Base-by-base conservation (phyloP, 2,113 vertebrate genomes). In the Azemiops feae region DNA sequence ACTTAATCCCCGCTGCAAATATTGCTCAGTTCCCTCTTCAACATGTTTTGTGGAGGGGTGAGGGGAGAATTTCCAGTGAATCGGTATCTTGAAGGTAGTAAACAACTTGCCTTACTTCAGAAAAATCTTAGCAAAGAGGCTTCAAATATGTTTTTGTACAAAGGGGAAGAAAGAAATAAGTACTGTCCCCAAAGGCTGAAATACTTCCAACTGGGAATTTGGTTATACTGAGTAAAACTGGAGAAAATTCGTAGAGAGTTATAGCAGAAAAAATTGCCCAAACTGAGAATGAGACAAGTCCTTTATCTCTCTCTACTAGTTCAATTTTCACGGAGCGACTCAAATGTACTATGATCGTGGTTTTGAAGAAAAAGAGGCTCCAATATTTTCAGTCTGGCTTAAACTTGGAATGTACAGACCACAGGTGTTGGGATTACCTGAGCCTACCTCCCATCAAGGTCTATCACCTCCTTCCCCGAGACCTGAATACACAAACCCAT, bases 271-370 rank as follows among this genome's bases (percentile, higher is more conserved):
- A 94, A 97, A 96, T 97, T 95, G 96, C 97, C 97, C 97, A 97
- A 96, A 97, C 98, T 97, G 94, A 96, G 97, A 96, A 97, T 93
- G 96, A 96, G 95, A 93, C 87, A 91, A 94, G 94, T 23, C 74
- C 95, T 96, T 39, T 2, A 4, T 43, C 23, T 34, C 14, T 39
- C 45, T 43, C 25, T 93, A 93, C 97, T 97, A 97, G 96, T 97
- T 98, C 97, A 96, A 96, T 98, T 97, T 97, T 96, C 95, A 96
- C 96, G 98, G 98, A 97, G 98, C 98, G 98, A 98, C 98, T 98
- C 98, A 97, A 98, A 96, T 96, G 96, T 97, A 98, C 97, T 97
- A 98, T 97, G n/a, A 98, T 96, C 96, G 97, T 97, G 96, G 96
- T 97, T 97, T 97, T 96, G 98, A 98, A 98, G 97, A 96, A 97